Evolutionary conservation across 2,797 vertebrate species (phyloP).

Genomic region (Spinibarbus caldwelli): DNA sequence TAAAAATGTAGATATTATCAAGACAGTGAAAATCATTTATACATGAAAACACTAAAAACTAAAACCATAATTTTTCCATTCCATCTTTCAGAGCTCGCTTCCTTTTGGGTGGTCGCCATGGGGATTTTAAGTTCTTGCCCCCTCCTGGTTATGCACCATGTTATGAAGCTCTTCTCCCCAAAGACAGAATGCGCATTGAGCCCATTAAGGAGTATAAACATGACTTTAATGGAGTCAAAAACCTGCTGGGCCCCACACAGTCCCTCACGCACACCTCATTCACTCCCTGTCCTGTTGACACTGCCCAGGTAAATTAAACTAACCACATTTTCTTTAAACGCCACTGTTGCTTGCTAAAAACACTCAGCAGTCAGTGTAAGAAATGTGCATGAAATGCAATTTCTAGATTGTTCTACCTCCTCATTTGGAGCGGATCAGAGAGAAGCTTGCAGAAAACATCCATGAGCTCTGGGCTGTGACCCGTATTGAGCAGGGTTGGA

Average conservation of each 20-base stretch:
- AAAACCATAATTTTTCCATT: background rate
- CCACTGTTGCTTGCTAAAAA: background rate
- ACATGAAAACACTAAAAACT: background rate
- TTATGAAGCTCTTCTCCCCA: constrained; percentile 88
- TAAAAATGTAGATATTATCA: too few species aligned
- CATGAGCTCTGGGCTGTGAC: constrained; percentile 94
- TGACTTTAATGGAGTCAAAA: constrained; percentile 82
- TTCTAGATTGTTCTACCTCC: constrained; percentile 90
- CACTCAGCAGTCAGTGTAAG: too few species aligned
- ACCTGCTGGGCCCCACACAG: constrained; percentile 87
- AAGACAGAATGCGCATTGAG: constrained; percentile 88
- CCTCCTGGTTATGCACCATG: constrained; percentile 91
- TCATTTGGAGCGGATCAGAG: constrained; percentile 90
- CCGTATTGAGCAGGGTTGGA: constrained; percentile 94
- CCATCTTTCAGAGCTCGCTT: constrained; percentile 83
- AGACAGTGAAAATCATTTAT: background rate
- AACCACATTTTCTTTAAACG: background rate
- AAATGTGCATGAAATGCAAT: constrained; percentile 4
- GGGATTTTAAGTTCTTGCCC: constrained; percentile 93
- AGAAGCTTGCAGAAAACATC: constrained; percentile 93
- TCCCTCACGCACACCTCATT: constrained; percentile 91
- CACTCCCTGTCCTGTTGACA: constrained; percentile 92
- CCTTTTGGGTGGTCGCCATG: constrained; percentile 91
- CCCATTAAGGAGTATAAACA: constrained; percentile 93
- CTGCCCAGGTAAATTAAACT: constrained; percentile 80